Conservation (phyloP, 1,140 invertebrate species). For the Venturia canescens region DNA sequence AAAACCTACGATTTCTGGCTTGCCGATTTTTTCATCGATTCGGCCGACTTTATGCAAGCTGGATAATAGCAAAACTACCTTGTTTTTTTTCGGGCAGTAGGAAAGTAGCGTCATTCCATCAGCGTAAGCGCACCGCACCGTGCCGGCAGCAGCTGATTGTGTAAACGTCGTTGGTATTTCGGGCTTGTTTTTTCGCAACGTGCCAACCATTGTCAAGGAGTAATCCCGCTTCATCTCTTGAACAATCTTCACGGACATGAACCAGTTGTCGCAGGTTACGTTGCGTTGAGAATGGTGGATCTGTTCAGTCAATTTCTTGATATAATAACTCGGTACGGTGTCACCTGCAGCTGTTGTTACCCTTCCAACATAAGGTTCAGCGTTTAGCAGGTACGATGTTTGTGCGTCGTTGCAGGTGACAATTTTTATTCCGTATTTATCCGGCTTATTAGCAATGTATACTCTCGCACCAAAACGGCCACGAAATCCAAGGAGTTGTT, state of each 20-base stretch:
- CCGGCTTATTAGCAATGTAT: slow-evolving; percentile 22
- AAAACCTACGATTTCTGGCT: slow-evolving; percentile 1
- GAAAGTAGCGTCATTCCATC: slow-evolving; percentile 66
- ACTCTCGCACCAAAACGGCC: background rate
- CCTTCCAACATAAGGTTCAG: slow-evolving; percentile 42
- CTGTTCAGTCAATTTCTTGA: slow-evolving; percentile 49
- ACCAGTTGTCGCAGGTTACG: slow-evolving; percentile 69
- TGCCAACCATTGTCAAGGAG: slow-evolving; percentile 65
- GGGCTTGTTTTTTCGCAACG: slow-evolving; percentile 65
- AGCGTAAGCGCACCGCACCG: slow-evolving; percentile 55
- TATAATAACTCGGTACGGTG: slow-evolving; percentile 47
- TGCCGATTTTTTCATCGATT: background rate
- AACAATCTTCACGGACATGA: slow-evolving; percentile 60
- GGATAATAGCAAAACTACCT: slow-evolving; percentile 39
- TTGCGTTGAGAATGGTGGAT: slow-evolving; percentile 56
- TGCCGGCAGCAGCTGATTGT: slow-evolving; percentile 40
- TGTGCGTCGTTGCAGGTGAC: slow-evolving; percentile 43
- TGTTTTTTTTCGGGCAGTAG: slow-evolving; percentile 65
- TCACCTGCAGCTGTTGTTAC: slow-evolving; percentile 1
- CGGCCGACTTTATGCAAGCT: background rate
- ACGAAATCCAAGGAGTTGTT: slow-evolving; percentile 3
- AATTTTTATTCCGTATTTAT: slow-evolving; percentile 47
- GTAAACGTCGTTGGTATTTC: slow-evolving; percentile 59
- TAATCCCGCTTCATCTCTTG: slow-evolving; percentile 63
- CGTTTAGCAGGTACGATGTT: slow-evolving; percentile 48